Evolutionary conservation across 1,140 invertebrate species (phyloP).

Genomic region (Acarapis woodi): DNA sequence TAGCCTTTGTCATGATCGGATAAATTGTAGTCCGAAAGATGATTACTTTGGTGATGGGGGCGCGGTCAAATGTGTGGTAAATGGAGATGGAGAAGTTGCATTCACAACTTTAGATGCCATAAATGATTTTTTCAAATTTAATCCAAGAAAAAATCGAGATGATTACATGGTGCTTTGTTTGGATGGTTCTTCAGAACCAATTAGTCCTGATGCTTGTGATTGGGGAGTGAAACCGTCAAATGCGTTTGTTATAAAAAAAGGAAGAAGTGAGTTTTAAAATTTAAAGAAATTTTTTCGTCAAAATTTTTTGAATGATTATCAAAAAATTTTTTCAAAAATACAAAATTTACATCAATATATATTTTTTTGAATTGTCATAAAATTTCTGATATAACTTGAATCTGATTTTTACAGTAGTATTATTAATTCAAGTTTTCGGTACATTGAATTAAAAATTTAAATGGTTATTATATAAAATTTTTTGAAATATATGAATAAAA

Average conservation of each 20-base stretch:
- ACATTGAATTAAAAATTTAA: no score
- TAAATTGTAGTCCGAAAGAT: slow-evolving; percentile 38
- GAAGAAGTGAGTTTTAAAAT: slow-evolving; percentile 1
- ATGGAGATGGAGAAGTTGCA: slow-evolving; percentile 44
- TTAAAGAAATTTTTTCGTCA: neutral
- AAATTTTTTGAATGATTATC: no score
- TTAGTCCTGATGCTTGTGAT: slow-evolving; percentile 8
- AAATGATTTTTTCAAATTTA: slow-evolving; percentile 26
- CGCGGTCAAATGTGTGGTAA: slow-evolving; percentile 41
- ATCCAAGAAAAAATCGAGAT: slow-evolving; percentile 16
- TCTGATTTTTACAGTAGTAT: no score
- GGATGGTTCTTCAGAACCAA: slow-evolving; percentile 31
- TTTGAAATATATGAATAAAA: no score
- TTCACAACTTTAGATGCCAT: slow-evolving; percentile 53
- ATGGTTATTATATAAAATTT: no score
- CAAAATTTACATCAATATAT: no score
- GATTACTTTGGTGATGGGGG: slow-evolving; percentile 51
- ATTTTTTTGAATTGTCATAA: no score
- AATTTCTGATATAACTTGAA: no score
- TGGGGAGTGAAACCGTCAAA: slow-evolving; percentile 11
- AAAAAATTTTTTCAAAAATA: no score
- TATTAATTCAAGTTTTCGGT: no score
- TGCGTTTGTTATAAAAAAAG: slow-evolving; percentile 9
- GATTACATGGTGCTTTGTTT: slow-evolving; percentile 39
- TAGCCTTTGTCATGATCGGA: slow-evolving; percentile 34